Evolutionary conservation across 1,140 invertebrate genomes (phyloP), one percentile per base, ranked within the genome.

Genomic region (Lysiphlebus fabarum): DNA sequence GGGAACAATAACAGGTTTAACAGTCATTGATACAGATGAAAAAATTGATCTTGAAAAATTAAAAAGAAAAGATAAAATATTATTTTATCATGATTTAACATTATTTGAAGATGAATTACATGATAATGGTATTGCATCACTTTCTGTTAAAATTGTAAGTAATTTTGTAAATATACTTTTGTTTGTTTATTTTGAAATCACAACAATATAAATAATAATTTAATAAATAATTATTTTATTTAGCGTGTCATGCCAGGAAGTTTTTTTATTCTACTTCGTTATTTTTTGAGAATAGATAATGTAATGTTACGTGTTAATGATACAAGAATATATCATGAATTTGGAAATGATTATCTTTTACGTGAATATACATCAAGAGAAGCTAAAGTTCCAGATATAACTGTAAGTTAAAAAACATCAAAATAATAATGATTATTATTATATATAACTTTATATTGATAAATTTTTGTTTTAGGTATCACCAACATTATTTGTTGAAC

Each of bases 21-120:
- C 77, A 45, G 55, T 84, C 36, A 77, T 84, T 62, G 65, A 81
- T 60, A 92, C 93, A 7, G 81, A 85, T 17, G 89, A 94, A 72
- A 81, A 83, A 64, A 93, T 99, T 45, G 86, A 99, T 79, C 82
- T 96, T 63, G 91, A 98, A 65, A 89, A 93, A 71, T 79, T 99
- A 17, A 96, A 92, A 79, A 81, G 86, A 62, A 88, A 87, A 71
- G 96, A 99, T 59, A 87, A 91, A 73, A 99, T 99, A 59, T 74
- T 95, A 0, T 99, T 98, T 75, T 99, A 95, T 79, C 87, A 93
- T 65, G 94, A 98, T 77, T 78, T 99, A 38, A 88, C 90, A 26
- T 80, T 99, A 3, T 99, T 93, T 82, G 97, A 99, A 82, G 97
- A 99, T 83, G 97, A 99, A 80, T 79, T 99, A 49, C 95, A 98